phyloP scores from a whole-genome alignment of 2,113 vertebrate genomes.

The Nycticryphes semicollaris region DNA sequence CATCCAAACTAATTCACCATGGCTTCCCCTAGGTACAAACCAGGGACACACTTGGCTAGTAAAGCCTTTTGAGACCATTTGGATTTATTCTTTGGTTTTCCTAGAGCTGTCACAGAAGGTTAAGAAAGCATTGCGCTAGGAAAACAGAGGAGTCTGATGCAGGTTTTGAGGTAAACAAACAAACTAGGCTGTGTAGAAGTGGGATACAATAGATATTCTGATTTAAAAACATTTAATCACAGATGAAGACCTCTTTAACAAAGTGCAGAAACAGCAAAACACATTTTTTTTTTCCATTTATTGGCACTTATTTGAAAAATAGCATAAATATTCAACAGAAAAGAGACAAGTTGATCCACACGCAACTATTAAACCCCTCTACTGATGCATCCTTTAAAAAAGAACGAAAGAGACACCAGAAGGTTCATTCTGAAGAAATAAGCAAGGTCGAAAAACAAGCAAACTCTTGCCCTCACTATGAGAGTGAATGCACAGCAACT shows the following conservation, averaged over 20 bases:
- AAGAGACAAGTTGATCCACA: slow-evolving; percentile 32
- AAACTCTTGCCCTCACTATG: slow-evolving; percentile 10
- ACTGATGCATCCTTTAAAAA: background rate
- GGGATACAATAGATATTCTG: background rate
- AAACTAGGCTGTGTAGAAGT: background rate
- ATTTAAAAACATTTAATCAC: background rate
- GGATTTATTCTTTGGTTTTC: background rate
- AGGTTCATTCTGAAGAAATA: slow-evolving; percentile 16
- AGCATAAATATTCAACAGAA: slow-evolving; percentile 57
- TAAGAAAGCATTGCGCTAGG: background rate
- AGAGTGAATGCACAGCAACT: background rate
- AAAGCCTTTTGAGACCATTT: background rate
- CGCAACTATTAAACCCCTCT: background rate
- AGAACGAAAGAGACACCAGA: background rate
- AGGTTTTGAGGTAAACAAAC: background rate
- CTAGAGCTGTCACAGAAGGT: background rate
- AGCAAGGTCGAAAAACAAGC: background rate
- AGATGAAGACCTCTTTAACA: background rate
- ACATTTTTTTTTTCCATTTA: slow-evolving; percentile 35
- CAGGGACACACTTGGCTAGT: rapidly evolving
- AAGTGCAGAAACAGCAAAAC: background rate
- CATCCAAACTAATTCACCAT: background rate
- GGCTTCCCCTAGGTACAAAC: background rate
- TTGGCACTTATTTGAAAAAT: slow-evolving; percentile 61
- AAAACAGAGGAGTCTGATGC: background rate